These are phyloP conservation scores for Clostera curtula DNA, from an alignment of 2,888 invertebrate genomes.

Conservation along the genomic window DNA sequence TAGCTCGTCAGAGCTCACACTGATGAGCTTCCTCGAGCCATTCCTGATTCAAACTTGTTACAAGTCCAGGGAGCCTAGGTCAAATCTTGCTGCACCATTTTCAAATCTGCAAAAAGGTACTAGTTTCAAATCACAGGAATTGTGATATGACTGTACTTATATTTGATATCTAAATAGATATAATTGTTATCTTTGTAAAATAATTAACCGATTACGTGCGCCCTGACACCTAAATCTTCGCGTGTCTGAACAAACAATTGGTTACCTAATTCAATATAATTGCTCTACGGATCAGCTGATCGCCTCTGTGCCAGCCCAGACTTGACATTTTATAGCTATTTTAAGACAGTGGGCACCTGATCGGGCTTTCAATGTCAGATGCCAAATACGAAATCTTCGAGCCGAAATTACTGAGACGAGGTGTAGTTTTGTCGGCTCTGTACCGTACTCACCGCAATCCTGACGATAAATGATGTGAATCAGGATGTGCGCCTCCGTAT, in stretches of 20 bases:
- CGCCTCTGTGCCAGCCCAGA: constrained; percentile 62
- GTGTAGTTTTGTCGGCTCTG: constrained; percentile 15
- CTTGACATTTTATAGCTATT: constrained; percentile 71
- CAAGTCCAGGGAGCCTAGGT: constrained; percentile 54
- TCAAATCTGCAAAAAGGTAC: constrained; percentile 59
- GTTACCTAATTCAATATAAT: constrained; percentile 65
- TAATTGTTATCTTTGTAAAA: constrained; percentile 41
- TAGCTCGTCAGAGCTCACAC: constrained; percentile 55
- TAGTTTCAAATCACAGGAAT: constrained; percentile 40
- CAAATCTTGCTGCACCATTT: constrained; percentile 75
- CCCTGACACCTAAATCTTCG: constrained; percentile 39
- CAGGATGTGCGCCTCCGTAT: constrained; percentile 70
- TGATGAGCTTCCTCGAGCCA: constrained; percentile 53
- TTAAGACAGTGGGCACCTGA: constrained; percentile 70
- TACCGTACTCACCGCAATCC: constrained; percentile 66
- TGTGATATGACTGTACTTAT: constrained; percentile 34
- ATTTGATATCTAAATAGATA: constrained; percentile 35
- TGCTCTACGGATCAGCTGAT: constrained; percentile 69
- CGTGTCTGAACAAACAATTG: constrained; percentile 30
- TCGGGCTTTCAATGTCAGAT: constrained; percentile 68
- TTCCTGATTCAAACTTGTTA: constrained; percentile 36
- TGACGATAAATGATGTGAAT: constrained; percentile 70
- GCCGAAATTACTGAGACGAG: constrained; percentile 20
- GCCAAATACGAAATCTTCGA: constrained; percentile 33
- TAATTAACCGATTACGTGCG: constrained; percentile 38